Evolutionary conservation across 2,888 invertebrate species (phyloP).

Genomic region (Scaptomyza cyrtandrae): DNA sequence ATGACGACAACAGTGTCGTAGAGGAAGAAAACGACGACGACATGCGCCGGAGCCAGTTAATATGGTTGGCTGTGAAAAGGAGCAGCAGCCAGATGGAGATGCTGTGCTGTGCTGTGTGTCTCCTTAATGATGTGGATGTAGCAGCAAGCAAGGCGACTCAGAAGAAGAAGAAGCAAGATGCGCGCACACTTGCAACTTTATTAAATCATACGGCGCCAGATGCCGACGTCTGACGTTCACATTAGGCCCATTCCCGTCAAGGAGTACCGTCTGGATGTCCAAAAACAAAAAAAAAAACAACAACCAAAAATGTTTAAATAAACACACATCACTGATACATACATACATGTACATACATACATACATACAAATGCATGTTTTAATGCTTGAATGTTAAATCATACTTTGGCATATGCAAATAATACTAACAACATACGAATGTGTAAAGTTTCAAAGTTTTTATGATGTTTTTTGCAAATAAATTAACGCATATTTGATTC

Average conservation of each 20-base stretch:
- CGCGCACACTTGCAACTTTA: constrained; percentile 50
- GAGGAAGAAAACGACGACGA: constrained; percentile 9
- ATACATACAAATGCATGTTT: not conserved
- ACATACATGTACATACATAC: not conserved
- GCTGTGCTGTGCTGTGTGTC: constrained; percentile 17
- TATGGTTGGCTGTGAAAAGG: constrained; percentile 32
- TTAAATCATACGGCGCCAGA: constrained; percentile 58
- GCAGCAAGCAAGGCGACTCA: not conserved
- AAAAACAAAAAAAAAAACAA: not conserved
- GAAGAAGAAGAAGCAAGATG: constrained; percentile 10
- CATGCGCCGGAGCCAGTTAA: constrained; percentile 43
- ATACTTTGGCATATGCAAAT: not conserved
- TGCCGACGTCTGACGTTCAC: constrained; percentile 47
- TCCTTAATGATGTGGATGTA: constrained; percentile 31
- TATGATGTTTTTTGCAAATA: not conserved
- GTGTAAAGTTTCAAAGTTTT: not conserved
- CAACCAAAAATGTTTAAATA: constrained; percentile 3
- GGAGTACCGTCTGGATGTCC: constrained; percentile 21
- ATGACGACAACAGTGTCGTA: constrained; percentile 3
- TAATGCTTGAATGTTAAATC: constrained; percentile 1
- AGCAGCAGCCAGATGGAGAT: constrained; percentile 11
- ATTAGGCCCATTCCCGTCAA: constrained; percentile 14
- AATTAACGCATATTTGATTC: not conserved
- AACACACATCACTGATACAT: constrained; percentile 9
- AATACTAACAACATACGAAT: no score